Conservation (phyloP, 2,888 invertebrate genomes). For the Congeria kusceri region DNA sequence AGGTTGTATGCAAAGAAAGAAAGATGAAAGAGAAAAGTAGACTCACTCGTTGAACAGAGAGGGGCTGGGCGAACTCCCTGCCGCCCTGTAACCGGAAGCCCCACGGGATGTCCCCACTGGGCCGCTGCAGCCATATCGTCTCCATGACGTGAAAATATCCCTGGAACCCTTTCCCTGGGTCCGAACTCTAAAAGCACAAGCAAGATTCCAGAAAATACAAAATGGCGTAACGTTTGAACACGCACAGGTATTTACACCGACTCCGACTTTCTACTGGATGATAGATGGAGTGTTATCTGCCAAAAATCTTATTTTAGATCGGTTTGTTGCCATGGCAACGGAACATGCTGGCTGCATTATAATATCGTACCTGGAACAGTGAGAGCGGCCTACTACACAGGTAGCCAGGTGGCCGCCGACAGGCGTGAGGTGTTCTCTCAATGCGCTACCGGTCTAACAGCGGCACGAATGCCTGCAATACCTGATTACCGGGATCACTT, state of each 20-base stretch:
- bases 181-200: slow-evolving; percentile 30
- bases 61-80: slow-evolving; percentile 80
- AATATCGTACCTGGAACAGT: slow-evolving; percentile 44
- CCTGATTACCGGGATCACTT: too few species aligned
- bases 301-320: slow-evolving; percentile 63
- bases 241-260: slow-evolving; percentile 5
- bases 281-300: slow-evolving; percentile 54
- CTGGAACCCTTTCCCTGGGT: slow-evolving; percentile 7
- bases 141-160: slow-evolving; percentile 71
- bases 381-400: too few species aligned
- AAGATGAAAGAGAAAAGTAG: too few species aligned
- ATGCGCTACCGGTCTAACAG: too few species aligned
- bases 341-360: slow-evolving; percentile 66
- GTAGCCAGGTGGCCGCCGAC: slow-evolving; percentile 4
- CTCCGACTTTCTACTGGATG: slow-evolving; percentile 43
- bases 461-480: too few species aligned
- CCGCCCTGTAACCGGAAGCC: slow-evolving; percentile 85
- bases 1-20: too few species aligned
- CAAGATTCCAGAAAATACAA: slow-evolving; percentile 13
- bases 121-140: slow-evolving; percentile 83
- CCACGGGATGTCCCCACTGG: slow-evolving; percentile 82
- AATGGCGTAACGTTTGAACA: slow-evolving; percentile 45
- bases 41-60: slow-evolving; percentile 83
- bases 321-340: slow-evolving; percentile 64
- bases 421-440: not conserved